These are phyloP conservation scores for Vannuccia rotundouncinata DNA, from an alignment of 2,888 invertebrate genomes.

Conservation along the genomic window DNA sequence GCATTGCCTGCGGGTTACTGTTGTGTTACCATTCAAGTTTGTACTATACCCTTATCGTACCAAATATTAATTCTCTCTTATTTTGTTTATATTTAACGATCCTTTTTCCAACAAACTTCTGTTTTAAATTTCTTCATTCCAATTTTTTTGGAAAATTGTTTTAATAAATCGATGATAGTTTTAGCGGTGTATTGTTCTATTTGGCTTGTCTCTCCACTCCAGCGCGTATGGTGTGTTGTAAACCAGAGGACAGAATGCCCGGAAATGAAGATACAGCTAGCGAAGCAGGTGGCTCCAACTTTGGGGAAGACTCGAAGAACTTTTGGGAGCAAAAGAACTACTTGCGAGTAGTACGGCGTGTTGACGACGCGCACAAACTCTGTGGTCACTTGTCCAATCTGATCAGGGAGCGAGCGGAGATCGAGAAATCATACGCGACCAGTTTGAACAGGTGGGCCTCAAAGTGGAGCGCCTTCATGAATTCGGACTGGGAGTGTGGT, in stretches of 20 bases:
- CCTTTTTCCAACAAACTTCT: too few species aligned
- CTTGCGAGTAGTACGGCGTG: slow-evolving; percentile 84
- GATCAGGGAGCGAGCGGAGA: slow-evolving; percentile 85
- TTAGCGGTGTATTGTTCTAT: too few species aligned
- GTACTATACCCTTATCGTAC: too few species aligned
- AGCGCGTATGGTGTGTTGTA: slow-evolving; percentile 19
- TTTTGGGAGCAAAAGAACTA: slow-evolving; percentile 99
- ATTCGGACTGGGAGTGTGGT: slow-evolving; percentile 83
- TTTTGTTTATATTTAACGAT: too few species aligned
- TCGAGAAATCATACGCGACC: slow-evolving; percentile 93
- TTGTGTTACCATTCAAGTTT: too few species aligned
- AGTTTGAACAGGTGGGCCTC: slow-evolving; percentile 86
- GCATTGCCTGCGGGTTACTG: too few species aligned
- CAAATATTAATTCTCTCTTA: too few species aligned
- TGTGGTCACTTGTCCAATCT: slow-evolving; percentile 82
- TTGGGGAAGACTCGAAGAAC: slow-evolving; percentile 67
- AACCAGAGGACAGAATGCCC: neutral
- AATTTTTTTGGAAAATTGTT: too few species aligned
- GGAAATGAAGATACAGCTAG: neutral
- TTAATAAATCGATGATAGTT: too few species aligned
- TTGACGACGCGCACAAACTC: slow-evolving; percentile 88
- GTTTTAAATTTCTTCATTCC: too few species aligned
- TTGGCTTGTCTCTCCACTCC: too few species aligned
- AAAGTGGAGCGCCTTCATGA: slow-evolving; percentile 94
- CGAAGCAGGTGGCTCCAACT: neutral